A percentile compares a stretch with the other conserved stretches of the same genome.
phyloP scores from a whole-genome alignment of 2,888 invertebrate genomes.

The Athalia rosae region DNA sequence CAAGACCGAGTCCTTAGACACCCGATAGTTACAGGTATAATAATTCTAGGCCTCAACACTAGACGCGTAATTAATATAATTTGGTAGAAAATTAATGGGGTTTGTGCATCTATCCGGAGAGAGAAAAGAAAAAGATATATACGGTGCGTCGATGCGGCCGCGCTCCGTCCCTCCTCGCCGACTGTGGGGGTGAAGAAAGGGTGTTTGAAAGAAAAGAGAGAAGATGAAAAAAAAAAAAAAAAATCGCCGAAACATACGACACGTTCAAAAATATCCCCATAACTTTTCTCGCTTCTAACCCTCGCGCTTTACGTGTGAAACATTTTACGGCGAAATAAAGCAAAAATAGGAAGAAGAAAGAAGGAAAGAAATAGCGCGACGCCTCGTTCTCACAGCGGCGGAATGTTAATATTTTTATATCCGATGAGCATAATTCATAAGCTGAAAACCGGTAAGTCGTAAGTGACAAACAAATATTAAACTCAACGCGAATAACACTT shows the following conservation, averaged over 20 bases:
- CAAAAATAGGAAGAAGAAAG: conserved; percentile 54
- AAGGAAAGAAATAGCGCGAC: too few species aligned
- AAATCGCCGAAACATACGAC: not conserved
- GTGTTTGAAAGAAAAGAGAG: conserved; percentile 7
- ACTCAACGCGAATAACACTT: not conserved
- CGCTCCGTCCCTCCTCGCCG: not conserved
- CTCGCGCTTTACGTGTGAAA: not conserved
- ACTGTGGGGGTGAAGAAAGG: conserved; percentile 46
- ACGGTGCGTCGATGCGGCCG: not conserved
- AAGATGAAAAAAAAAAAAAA: not conserved
- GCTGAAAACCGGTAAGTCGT: conserved; percentile 36
- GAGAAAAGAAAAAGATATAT: conserved; percentile 3
- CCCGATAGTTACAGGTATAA: conserved; percentile 64
- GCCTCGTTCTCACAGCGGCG: conserved; percentile 28
- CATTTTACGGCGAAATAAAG: conserved; percentile 56
- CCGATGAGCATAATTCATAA: conserved; percentile 60
- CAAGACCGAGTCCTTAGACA: conserved; percentile 58
- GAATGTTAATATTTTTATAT: conserved; percentile 61
- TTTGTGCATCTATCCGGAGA: conserved; percentile 14
- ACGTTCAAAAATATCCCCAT: conserved; percentile 41
- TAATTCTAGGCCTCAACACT: conserved; percentile 62
- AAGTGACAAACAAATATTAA: conserved; percentile 41
- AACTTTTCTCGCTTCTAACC: not conserved
- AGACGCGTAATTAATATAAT: conserved; percentile 62
- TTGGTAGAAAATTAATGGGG: conserved; percentile 60